Evolutionary conservation across 2,888 invertebrate genomes (phyloP).

Genomic region (Sepiola atlantica): DNA sequence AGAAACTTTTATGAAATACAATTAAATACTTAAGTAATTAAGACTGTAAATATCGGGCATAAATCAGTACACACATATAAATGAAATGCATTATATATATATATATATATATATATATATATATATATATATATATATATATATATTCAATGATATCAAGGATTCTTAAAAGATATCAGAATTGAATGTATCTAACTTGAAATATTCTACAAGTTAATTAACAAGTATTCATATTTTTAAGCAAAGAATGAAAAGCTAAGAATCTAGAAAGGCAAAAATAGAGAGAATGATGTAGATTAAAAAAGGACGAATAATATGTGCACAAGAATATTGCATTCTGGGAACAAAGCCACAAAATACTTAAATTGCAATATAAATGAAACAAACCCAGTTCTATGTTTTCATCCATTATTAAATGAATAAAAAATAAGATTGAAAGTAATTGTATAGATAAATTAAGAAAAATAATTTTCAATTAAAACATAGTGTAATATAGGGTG

Average conservation of each 20-base stretch:
- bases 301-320: neutral
- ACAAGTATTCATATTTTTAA: neutral
- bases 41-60: too few relatives aligned
- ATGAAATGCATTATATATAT: too few relatives aligned
- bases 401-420: neutral
- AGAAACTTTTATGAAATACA: too few relatives aligned
- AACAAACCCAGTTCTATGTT: neutral
- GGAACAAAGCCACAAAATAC: neutral
- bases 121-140: too few relatives aligned
- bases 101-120: too few relatives aligned
- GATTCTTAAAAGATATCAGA: neutral
- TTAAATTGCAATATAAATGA: neutral
- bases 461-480: neutral
- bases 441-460: neutral
- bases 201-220: neutral
- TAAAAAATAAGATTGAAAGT: neutral
- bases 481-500: neutral
- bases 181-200: neutral
- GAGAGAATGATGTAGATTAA: neutral
- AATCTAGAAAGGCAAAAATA: neutral
- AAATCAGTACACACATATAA: too few relatives aligned
- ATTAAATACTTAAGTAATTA: too few relatives aligned
- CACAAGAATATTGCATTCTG: neutral
- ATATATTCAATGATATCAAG: too few relatives aligned
- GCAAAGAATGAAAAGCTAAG: neutral